phyloP scores from a whole-genome alignment of 1,140 invertebrate species.

The Nilaparvata lugens region DNA sequence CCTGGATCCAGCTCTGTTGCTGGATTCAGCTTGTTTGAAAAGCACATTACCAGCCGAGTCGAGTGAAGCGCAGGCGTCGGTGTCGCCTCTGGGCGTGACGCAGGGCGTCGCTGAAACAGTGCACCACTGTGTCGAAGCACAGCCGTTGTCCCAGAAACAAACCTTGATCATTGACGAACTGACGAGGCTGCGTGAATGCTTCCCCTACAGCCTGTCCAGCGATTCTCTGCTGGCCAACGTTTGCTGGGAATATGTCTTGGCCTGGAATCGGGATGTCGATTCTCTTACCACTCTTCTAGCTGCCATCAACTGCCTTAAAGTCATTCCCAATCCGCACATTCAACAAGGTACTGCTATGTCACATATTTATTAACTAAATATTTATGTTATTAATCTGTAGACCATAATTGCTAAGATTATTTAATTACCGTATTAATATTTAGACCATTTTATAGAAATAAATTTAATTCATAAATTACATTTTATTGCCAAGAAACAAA shows the following conservation, averaged over 20 bases:
- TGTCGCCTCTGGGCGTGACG: constrained; percentile 12
- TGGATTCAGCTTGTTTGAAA: constrained; percentile 26
- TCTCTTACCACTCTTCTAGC: constrained; percentile 52
- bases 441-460: too few relatives aligned
- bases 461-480: too few relatives aligned
- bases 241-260: constrained; percentile 79
- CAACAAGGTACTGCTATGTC: constrained; percentile 44
- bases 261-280: constrained; percentile 72
- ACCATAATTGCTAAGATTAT: too few relatives aligned
- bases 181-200: constrained; percentile 55
- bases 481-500: too few relatives aligned
- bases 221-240: constrained; percentile 73
- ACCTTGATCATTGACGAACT: constrained; percentile 30
- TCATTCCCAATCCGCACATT: constrained; percentile 50
- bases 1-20: constrained; percentile 47
- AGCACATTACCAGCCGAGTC: neutral
- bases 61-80: neutral
- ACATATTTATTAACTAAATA: too few relatives aligned
- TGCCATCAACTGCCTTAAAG: constrained; percentile 48
- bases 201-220: constrained; percentile 74
- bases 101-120: constrained; percentile 20
- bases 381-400: too few relatives aligned
- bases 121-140: constrained; percentile 26
- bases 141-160: constrained; percentile 17
- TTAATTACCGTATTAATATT: too few relatives aligned